Evolutionary conservation across 2,888 invertebrate species (phyloP).

Genomic region (Cataglyphis altisquamis): DNA sequence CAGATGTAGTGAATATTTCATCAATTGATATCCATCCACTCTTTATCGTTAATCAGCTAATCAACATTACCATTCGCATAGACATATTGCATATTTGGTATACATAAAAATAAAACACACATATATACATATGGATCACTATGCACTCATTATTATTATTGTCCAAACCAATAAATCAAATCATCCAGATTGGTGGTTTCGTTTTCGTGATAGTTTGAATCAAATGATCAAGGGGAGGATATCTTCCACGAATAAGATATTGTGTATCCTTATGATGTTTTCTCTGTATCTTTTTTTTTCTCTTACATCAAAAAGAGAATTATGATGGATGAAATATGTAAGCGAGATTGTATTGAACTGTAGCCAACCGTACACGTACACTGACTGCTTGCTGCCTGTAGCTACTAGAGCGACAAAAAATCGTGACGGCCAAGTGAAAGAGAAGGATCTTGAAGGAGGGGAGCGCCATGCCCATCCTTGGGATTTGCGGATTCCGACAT

Average conservation of each 20-base stretch:
- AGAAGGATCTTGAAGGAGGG: slow-evolving; percentile 48
- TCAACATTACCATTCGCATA: slow-evolving; percentile 41
- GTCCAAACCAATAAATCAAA: not conserved
- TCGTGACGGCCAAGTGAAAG: slow-evolving; percentile 37
- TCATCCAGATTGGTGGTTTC: not conserved
- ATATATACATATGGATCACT: slow-evolving; percentile 20
- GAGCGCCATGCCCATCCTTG: slow-evolving; percentile 64
- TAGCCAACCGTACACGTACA: slow-evolving; percentile 15
- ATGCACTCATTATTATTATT: not conserved
- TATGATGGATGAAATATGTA: not conserved
- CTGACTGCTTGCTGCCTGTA: slow-evolving; percentile 8
- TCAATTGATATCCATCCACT: slow-evolving; percentile 22
- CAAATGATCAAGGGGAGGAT: not conserved
- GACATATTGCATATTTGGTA: not conserved
- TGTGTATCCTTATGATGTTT: not conserved
- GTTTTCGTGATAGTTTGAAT: not conserved
- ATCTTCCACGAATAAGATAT: not conserved
- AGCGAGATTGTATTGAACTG: slow-evolving; percentile 28
- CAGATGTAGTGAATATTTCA: slow-evolving; percentile 4
- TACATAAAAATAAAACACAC: not conserved
- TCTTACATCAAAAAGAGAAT: not conserved
- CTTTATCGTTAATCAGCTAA: slow-evolving; percentile 25
- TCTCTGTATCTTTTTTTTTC: not conserved
- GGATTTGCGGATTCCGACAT: slow-evolving; percentile 68
- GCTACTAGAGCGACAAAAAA: slow-evolving; percentile 33